phyloP scores from a whole-genome alignment of 2,113 vertebrate species.

The Pristiophorus japonicus region DNA sequence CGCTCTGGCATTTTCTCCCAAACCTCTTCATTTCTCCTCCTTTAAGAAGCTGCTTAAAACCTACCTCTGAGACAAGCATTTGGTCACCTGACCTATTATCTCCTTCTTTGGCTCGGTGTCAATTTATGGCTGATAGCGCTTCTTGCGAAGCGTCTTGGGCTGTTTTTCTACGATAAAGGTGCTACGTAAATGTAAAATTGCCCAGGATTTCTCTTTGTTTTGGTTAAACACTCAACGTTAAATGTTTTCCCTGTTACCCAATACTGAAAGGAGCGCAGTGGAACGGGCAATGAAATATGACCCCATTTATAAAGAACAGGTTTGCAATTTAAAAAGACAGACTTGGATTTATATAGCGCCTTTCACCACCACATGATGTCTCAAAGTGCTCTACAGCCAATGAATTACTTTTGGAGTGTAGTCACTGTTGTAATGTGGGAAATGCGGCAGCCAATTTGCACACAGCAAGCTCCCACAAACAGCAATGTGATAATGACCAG shows the following conservation, averaged over 20 bases:
- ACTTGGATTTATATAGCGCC: too few species aligned
- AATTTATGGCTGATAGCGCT: background rate
- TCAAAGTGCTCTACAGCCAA: too few species aligned
- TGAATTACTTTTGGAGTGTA: too few species aligned
- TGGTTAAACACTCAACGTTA: background rate
- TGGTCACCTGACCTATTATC: background rate
- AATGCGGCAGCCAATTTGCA: too few species aligned
- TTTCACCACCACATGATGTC: too few species aligned
- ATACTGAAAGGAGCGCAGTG: background rate
- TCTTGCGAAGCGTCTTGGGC: background rate
- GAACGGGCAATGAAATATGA: background rate
- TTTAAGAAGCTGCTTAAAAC: background rate
- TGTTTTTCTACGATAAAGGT: background rate
- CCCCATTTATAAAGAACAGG: background rate
- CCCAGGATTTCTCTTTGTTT: too few species aligned
- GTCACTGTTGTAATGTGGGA: too few species aligned
- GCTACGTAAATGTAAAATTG: background rate
- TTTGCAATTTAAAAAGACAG: too few species aligned
- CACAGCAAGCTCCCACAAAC: too few species aligned
- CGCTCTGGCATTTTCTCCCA: background rate
- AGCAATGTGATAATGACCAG: too few species aligned
- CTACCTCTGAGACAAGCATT: background rate
- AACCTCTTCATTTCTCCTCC: background rate
- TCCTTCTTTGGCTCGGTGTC: background rate
- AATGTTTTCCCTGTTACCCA: background rate